These are phyloP conservation scores for Corvus moneduloides DNA, from an alignment of 2,113 vertebrate species.

Conservation along the genomic window DNA sequence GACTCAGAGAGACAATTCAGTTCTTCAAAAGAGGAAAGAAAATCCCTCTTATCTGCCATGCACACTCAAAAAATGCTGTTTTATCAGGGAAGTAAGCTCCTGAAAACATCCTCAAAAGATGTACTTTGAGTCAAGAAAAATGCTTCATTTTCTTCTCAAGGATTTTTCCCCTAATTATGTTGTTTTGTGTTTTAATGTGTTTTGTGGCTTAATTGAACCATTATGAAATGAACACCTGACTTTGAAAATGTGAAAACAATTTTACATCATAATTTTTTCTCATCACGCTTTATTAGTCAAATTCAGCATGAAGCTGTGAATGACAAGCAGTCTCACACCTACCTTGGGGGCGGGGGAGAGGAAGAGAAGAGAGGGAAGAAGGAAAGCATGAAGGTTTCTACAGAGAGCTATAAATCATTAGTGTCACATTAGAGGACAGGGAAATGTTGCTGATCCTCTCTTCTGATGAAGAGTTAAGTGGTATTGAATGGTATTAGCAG, in stretches of 20 bases:
- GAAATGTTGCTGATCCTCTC: neutral
- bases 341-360: neutral
- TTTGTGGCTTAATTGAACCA: neutral
- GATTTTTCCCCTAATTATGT: neutral
- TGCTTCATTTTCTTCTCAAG: neutral
- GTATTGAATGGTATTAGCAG: neutral
- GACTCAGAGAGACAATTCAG: neutral
- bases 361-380: neutral
- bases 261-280: neutral
- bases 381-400: neutral
- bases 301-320: constrained; percentile 7
- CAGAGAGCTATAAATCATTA: neutral
- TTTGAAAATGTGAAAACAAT: constrained; percentile 12
- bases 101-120: neutral
- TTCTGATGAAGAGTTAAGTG: neutral
- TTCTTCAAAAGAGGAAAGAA: neutral
- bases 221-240: neutral
- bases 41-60: neutral
- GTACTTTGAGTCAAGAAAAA: neutral
- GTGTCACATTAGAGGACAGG: neutral
- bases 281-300: constrained; percentile 6
- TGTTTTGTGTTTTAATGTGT: neutral
- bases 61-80: neutral
- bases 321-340: neutral
- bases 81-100: neutral